These are phyloP conservation scores for Barnardius zonarius DNA, from an alignment of 2,113 vertebrate species.

Conservation along the genomic window DNA sequence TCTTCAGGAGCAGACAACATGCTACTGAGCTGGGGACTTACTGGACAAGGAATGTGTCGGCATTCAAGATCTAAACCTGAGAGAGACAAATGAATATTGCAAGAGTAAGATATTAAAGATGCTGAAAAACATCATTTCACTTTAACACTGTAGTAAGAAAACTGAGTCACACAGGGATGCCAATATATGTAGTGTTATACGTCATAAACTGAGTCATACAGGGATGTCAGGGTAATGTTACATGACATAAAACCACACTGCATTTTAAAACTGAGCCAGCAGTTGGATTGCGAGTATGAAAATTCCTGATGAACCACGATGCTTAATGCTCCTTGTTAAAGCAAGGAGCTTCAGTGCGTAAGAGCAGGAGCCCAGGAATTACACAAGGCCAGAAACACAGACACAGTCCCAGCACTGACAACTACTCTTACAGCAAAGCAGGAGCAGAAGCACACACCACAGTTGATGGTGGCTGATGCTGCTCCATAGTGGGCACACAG, in stretches of 20 bases:
- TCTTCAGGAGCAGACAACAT: conserved; percentile 61
- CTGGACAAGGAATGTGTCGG: conserved; percentile 17
- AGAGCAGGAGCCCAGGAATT: background rate
- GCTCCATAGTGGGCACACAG: background rate
- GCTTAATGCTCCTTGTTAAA: background rate
- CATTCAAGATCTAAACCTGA: conserved; percentile 23
- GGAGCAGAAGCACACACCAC: background rate
- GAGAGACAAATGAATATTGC: background rate
- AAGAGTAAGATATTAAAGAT: background rate
- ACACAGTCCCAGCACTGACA: background rate
- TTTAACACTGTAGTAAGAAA: background rate
- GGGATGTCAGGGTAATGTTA: background rate
- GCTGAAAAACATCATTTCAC: background rate
- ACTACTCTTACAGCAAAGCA: background rate
- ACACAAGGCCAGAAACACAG: background rate
- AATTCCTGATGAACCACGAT: background rate
- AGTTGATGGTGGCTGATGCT: background rate
- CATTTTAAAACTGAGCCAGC: background rate
- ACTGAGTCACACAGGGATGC: background rate
- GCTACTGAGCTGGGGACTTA: conserved; percentile 24
- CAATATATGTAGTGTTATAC: background rate
- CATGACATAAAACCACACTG: background rate
- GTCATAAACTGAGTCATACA: background rate
- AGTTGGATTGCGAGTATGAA: background rate
- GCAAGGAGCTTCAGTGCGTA: background rate